Percentiles rank a stretch among this genome's conserved stretches.
Evolutionary conservation across 1,140 invertebrate species (phyloP).

Genomic region (Euura lappo): DNA sequence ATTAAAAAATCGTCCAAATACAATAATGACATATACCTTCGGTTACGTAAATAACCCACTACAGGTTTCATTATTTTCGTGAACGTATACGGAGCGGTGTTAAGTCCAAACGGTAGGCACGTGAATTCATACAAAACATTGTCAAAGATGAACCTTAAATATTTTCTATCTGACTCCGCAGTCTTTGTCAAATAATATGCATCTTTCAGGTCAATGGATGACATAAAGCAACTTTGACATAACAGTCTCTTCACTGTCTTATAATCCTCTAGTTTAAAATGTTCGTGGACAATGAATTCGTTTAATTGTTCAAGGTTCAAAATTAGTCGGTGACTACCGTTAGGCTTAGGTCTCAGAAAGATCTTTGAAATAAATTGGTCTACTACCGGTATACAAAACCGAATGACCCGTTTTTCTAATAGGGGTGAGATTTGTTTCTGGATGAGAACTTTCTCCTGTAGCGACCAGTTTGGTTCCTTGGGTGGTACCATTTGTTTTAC

Average conservation of each 20-base stretch:
- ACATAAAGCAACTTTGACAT: slow-evolving; percentile 16
- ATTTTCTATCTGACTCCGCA: slow-evolving; percentile 10
- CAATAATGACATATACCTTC: slow-evolving; percentile 12
- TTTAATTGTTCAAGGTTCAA: slow-evolving; percentile 39
- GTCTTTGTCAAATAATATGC: slow-evolving; percentile 21
- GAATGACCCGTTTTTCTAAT: no score
- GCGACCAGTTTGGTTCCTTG: no score
- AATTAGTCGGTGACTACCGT: slow-evolving; percentile 27
- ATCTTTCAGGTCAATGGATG: slow-evolving; percentile 19
- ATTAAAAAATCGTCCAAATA: slow-evolving; percentile 21
- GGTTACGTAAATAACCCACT: slow-evolving; percentile 10
- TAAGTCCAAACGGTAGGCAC: slow-evolving; percentile 21
- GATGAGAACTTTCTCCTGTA: no score
- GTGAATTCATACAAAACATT: slow-evolving; percentile 16
- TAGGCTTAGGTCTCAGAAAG: not conserved
- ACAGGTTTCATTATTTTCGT: slow-evolving; percentile 38
- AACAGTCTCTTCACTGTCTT: slow-evolving; percentile 16
- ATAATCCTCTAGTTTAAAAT: slow-evolving; percentile 26
- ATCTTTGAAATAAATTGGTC: not conserved
- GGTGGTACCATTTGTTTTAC: no score
- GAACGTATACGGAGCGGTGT: slow-evolving; percentile 26
- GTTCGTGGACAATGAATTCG: slow-evolving; percentile 29
- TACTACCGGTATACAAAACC: not conserved
- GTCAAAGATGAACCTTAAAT: slow-evolving; percentile 20
- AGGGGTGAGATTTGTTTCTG: no score